Base-by-base conservation (phyloP, 2,797 vertebrate genomes). In the Sciurus vulgaris region DNA sequence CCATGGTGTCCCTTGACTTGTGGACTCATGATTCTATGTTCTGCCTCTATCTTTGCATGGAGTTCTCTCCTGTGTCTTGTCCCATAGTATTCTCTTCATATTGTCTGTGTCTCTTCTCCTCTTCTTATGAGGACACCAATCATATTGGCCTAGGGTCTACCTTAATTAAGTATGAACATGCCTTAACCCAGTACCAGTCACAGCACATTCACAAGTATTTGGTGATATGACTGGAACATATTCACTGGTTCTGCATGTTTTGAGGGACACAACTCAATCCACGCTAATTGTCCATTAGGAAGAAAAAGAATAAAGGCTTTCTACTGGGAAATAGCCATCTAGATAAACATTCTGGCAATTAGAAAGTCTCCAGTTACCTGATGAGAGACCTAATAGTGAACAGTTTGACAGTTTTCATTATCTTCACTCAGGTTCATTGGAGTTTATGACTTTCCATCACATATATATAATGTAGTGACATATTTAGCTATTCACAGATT, bases 251-350 rank as follows among this genome's bases (percentile, higher is more conserved):
- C 59, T 11, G 1, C 8, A 61, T 11, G 22, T 59, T 47, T 69
- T 69, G 5, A 20, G 9, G 5, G 20, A 85, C 24, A 93, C 0
- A 38, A 41, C 82, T 90, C 54, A 95, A 44, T 5, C 17, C 22
- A 51, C 2, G 59, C 41, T 22, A 79, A 2, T 90, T 12, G 69
- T 26, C 56, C 15, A 3, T 65, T 5, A 20, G 7, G 10, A 17
- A 44, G 28, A 78, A 77, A 59, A 12, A 86, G 91, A 38, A 5
- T 28, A 63, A 56, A 56, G 24, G 0, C 44, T 22, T 95, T 61
- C 17, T 77, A 74, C 17, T 82, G 20, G 22, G 65, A 97, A 88
- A 28, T 74, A 82, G 41, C 10, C 38, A 93, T 35, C 18, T 79
- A 44, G 1, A 78, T 65, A 90, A 93, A 90, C 18, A 78, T 54